Percentiles rank a stretch among this genome's conserved stretches.
Evolutionary conservation across 1,140 invertebrate genomes (phyloP).

Genomic region (Triops longicaudatus): DNA sequence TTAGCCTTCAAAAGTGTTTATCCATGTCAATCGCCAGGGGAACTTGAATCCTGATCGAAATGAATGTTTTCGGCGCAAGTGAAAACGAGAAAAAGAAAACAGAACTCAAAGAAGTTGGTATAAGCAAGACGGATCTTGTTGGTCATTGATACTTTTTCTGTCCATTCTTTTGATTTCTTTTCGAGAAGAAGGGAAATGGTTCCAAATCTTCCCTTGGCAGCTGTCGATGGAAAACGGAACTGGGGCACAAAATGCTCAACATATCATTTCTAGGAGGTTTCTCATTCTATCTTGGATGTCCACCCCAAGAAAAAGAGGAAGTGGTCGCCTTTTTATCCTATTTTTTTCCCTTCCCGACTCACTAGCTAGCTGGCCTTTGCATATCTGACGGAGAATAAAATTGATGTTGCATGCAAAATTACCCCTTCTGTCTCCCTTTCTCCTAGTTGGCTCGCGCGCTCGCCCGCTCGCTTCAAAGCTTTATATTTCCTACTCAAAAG

Average conservation of each 20-base stretch:
- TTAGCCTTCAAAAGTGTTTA: background rate
- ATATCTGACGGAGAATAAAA: conserved; percentile 9
- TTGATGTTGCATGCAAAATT: conserved; percentile 12
- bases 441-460: background rate
- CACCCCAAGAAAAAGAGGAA: background rate
- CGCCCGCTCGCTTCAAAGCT: background rate
- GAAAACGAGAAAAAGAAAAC: background rate
- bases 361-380: background rate
- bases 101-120: no score
- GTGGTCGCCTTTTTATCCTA: background rate
- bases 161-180: background rate
- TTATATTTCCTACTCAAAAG: background rate
- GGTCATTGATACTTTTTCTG: background rate
- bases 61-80: background rate
- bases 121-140: background rate
- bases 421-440: background rate
- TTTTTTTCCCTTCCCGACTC: background rate
- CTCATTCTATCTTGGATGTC: conserved; percentile 3
- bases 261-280: background rate
- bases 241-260: background rate
- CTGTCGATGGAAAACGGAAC: conserved; percentile 10
- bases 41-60: background rate
- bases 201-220: conserved; percentile 4
- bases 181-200: background rate
- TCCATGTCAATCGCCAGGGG: background rate